Evolutionary conservation across 2,888 invertebrate genomes (phyloP), one percentile per base, ranked within the genome.

Genomic region (Endotricha flammealis): DNA sequence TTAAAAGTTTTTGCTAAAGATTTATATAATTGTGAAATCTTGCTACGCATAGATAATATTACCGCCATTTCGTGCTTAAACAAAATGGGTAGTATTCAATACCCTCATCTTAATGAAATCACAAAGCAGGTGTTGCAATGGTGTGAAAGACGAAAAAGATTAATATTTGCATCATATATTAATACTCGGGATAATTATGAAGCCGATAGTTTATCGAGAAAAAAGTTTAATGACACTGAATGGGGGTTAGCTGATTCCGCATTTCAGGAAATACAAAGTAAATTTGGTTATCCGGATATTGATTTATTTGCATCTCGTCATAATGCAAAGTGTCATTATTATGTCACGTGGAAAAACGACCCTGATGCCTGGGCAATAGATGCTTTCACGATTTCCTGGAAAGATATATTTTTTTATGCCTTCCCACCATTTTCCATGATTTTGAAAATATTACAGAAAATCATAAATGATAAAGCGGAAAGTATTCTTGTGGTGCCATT

Each of bases 231-330:
- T 2, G 29, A 38, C 9, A 29, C 9, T n/a, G 37, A 32, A 29
- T 29, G 23, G 29, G 10, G 8, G 8, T 14, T 37, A 7, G 9
- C 13, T 3, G 12, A 25, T 2, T 12, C 12, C 3, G 30, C 14
- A 9, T 36, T 36, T 10, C 1, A 29, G 11, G 12, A 11, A 6
- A 30, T 30, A 12, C 1, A 1, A 11, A 1, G 4, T 3, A 4
- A 6, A 5, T 28, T 34, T 12, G 28, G 22, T 0, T 2, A 9
- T 8, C 37, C 37, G 5, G 13, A 20, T 7, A 37, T 37, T 23
- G 32, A 37, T 13, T 14, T 37, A 7, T 46, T 42, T 22, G 31
- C 39, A 10, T 36, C 36, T 25, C 37, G 39, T 3, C 38, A 13
- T 7, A 36, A 40, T 23, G 17, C 28, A 8, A 44, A 35, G 31